Percentiles rank a stretch among this genome's conserved stretches.
phyloP scores from a whole-genome alignment of 2,797 vertebrate genomes.

The Pangasius larnaudii region DNA sequence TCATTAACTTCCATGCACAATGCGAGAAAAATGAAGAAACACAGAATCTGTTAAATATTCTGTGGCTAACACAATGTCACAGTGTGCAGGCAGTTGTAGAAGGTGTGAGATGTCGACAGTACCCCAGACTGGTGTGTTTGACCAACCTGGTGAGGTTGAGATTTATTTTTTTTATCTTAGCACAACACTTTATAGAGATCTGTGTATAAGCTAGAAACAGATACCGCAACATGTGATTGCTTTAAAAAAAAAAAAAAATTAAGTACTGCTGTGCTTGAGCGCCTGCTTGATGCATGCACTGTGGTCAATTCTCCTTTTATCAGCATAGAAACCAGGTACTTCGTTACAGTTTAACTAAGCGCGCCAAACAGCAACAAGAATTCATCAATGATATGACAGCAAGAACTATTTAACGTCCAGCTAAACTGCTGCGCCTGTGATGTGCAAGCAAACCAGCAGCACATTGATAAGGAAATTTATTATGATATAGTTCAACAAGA shows the following conservation, averaged over 20 bases:
- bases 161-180: constrained; percentile 53
- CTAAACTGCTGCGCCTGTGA: neutral
- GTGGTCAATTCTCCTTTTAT: neutral
- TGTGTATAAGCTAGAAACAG: constrained; percentile 60
- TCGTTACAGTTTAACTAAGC: neutral
- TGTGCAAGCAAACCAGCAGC: neutral
- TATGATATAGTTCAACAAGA: neutral
- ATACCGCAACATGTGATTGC: neutral
- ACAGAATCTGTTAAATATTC: neutral
- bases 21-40: neutral
- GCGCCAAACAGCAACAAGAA: neutral
- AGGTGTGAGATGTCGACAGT: constrained; percentile 31
- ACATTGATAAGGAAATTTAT: neutral
- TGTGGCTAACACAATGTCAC: neutral
- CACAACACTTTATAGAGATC: constrained; percentile 53
- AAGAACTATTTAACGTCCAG: neutral
- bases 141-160: constrained; percentile 33
- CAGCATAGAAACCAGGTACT: neutral
- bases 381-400: neutral
- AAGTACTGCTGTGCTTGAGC: neutral
- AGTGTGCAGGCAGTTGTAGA: neutral
- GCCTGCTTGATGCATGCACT: neutral
- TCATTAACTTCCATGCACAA: constrained; percentile 25
- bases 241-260: too few relatives aligned
- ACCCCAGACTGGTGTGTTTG: constrained; percentile 50